Conservation (phyloP, 1,140 invertebrate species). For the Andrena cerasifolii region DNA sequence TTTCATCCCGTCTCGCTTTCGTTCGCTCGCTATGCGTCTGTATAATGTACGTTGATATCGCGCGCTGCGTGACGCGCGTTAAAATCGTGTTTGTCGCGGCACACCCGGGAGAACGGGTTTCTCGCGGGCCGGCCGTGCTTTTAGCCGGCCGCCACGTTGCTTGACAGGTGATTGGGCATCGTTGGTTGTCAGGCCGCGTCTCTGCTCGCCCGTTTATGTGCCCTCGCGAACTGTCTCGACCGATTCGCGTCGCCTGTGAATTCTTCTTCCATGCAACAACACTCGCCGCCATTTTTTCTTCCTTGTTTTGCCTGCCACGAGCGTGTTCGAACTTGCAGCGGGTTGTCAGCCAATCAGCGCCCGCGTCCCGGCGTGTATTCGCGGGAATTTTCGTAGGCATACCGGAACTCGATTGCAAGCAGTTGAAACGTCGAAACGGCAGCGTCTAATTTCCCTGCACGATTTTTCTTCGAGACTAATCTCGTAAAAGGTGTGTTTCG, state of each 20-base stretch:
- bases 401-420: too few relatives aligned
- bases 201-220: constrained; percentile 11
- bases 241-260: neutral
- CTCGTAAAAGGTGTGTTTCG: too few relatives aligned
- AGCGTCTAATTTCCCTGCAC: too few relatives aligned
- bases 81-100: constrained; percentile 23
- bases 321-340: neutral
- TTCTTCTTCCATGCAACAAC: neutral
- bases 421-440: too few relatives aligned
- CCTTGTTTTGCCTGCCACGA: neutral
- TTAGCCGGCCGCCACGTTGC: constrained; percentile 43
- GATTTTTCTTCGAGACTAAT: too few relatives aligned
- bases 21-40: neutral
- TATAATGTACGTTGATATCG: neutral
- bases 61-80: constrained; percentile 5
- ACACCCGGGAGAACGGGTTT: constrained; percentile 29
- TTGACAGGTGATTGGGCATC: constrained; percentile 55
- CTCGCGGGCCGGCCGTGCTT: constrained; percentile 41
- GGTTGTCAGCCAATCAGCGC: too few relatives aligned
- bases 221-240: neutral
- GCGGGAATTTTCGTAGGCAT: too few relatives aligned
- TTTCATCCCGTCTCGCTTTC: constrained; percentile 3
- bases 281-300: neutral
- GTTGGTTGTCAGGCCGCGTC: constrained; percentile 38
- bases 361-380: too few relatives aligned